These are phyloP conservation scores for Anoura caudifer DNA, from an alignment of 2,113 vertebrate species.

Conservation along the genomic window DNA sequence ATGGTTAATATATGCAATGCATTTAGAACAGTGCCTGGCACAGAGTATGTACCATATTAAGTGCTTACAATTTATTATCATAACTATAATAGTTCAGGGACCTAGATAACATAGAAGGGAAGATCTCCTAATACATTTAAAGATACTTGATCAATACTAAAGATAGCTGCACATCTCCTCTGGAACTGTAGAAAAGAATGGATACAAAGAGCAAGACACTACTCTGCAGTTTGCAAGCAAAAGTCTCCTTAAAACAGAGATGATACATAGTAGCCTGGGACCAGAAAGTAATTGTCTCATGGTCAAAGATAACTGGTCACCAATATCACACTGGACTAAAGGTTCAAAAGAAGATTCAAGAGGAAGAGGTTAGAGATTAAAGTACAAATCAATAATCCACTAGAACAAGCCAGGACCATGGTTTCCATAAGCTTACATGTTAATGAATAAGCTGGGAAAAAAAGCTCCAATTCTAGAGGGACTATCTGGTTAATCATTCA, in stretches of 20 bases:
- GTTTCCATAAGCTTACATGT: background rate
- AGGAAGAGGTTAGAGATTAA: background rate
- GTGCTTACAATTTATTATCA: background rate
- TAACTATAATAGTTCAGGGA: background rate
- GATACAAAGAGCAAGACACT: slow-evolving; percentile 3
- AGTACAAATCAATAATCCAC: background rate
- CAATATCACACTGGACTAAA: background rate
- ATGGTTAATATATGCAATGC: background rate
- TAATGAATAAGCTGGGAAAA: slow-evolving; percentile 35
- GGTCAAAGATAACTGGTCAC: background rate
- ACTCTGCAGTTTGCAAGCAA: background rate
- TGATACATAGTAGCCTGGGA: background rate
- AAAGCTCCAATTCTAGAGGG: background rate
- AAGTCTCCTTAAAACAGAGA: background rate
- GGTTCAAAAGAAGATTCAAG: background rate
- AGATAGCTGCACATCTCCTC: background rate
- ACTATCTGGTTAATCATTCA: background rate
- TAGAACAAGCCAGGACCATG: background rate
- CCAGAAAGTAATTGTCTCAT: background rate
- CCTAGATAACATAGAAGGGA: background rate
- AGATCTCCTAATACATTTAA: background rate
- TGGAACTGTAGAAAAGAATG: background rate
- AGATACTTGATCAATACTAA: background rate
- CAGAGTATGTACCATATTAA: background rate
- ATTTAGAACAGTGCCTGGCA: background rate